Conservation (phyloP, 2,888 invertebrate species). For the Euplexia lucipara region DNA sequence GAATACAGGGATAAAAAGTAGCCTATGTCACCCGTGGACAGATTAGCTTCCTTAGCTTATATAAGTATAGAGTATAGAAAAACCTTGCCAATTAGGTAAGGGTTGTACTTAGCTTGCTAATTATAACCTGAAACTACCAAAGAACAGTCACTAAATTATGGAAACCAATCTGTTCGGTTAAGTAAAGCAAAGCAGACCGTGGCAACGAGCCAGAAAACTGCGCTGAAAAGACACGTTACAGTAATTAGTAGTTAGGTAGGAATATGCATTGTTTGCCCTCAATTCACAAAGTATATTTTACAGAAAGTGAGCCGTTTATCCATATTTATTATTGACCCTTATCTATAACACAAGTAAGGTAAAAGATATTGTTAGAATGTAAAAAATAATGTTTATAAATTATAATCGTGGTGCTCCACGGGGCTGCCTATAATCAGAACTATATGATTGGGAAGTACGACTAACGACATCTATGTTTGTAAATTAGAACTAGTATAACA, state of each 20-base stretch:
- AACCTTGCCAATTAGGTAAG: too few species aligned
- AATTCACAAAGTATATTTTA: slow-evolving; percentile 6
- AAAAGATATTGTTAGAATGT: too few species aligned
- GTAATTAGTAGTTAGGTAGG: slow-evolving; percentile 18
- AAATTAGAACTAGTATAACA: background rate
- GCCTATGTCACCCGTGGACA: too few species aligned
- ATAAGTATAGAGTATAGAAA: too few species aligned
- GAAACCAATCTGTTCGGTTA: slow-evolving; percentile 1
- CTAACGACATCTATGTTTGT: slow-evolving; percentile 32
- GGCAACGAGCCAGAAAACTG: slow-evolving; percentile 39
- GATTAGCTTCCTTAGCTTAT: too few species aligned
- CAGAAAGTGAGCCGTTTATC: slow-evolving; percentile 1
- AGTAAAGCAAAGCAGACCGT: slow-evolving; percentile 30
- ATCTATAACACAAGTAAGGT: background rate
- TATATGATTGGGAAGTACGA: background rate
- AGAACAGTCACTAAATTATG: background rate
- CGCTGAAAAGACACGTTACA: slow-evolving; percentile 15
- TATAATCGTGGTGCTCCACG: too few species aligned
- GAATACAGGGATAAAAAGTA: too few species aligned
- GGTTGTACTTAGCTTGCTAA: too few species aligned
- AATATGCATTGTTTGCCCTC: slow-evolving; percentile 38
- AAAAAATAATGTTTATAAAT: too few species aligned
- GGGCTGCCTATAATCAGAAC: too few species aligned
- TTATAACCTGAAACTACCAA: background rate
- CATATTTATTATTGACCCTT: background rate